Base-by-base conservation (phyloP, 2,797 vertebrate genomes). In the Hafferia zeledoni region DNA sequence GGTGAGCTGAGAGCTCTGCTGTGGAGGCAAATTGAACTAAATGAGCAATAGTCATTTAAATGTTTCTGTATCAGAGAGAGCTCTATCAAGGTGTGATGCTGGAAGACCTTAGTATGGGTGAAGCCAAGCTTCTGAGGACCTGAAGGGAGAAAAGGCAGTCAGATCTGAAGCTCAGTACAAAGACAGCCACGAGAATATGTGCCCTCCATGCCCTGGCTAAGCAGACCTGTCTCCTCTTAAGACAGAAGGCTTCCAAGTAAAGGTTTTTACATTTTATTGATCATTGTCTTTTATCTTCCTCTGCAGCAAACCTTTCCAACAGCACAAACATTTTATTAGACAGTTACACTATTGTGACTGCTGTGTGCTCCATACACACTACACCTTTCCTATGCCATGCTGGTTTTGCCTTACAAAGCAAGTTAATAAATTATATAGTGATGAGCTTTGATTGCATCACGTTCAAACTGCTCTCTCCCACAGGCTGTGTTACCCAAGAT, bases 181-280 rank as follows among this genome's bases (percentile, higher is more conserved):
- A 93, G 85, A 44, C 15, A 87, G 59, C 63, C 83, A n/a, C 1
- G 8, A 77, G 74, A 74, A 33, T 33, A 23, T 0, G 1, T 1
- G 5, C 63, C 74, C 74, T 55, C 47, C 0, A 0, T 53, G 31
- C 55, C 25, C 63, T 31, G 56, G 18, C 67, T 77, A 12, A 74
- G 85, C 74, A 83, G 65, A 49, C 52, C 41, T 15, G 22, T 50
- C 75, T 94, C 74, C 46, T 88, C 67, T 60, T 68, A 93, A 92
- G 89, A 80, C 74, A 91, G 67, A 91, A 88, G 35, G 75, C 44
- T 90, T 87, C 83, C 67, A 85, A 80, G 83, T n/a, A 68, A 92
- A 92, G 72, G 49, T 64, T 93, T 96, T 95, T 95, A 87, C 81
- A 80, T 93, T 93, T 93, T 82, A 92, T 93, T 94, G 91, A 95